These are phyloP conservation scores for Phortica magna DNA, from an alignment of 2,888 invertebrate genomes.

Conservation along the genomic window DNA sequence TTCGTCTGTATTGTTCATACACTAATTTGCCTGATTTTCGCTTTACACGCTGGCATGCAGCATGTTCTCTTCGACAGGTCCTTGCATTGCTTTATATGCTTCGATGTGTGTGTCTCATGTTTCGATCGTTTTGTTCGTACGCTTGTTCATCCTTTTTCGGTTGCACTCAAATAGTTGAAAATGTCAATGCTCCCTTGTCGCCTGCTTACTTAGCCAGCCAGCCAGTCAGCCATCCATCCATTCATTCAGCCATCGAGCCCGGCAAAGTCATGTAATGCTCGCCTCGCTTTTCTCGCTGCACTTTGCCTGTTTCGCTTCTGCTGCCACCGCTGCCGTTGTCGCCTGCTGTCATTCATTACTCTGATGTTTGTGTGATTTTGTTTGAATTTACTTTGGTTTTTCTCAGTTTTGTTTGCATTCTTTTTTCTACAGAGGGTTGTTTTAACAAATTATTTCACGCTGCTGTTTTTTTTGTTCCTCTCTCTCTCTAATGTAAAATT, in stretches of 20 bases:
- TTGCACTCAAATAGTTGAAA: not conserved
- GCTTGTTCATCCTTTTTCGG: not conserved
- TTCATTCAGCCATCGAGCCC: not conserved
- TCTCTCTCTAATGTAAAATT: not conserved
- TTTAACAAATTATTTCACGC: conserved; percentile 1
- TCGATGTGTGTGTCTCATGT: not conserved
- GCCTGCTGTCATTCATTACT: not conserved
- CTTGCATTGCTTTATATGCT: not conserved
- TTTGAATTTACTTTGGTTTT: not conserved
- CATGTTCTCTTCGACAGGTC: not conserved
- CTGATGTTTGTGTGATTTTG: not conserved
- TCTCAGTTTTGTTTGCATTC: not conserved
- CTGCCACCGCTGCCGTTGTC: not conserved
- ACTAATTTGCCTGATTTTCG: conserved; percentile 12
- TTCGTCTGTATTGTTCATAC: not conserved
- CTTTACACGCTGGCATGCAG: not conserved
- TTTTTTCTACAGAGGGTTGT: not conserved
- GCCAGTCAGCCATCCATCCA: no score
- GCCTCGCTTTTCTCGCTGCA: not conserved
- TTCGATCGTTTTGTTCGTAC: not conserved
- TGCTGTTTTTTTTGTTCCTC: not conserved
- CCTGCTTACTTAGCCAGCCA: no score
- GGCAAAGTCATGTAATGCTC: not conserved
- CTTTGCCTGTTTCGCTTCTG: not conserved
- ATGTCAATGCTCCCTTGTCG: not conserved